A percentile compares a stretch with the other conserved stretches of the same genome.
These are phyloP conservation scores for Peromyscus nudipes DNA, from an alignment of 2,797 vertebrate genomes.

Conservation along the genomic window DNA sequence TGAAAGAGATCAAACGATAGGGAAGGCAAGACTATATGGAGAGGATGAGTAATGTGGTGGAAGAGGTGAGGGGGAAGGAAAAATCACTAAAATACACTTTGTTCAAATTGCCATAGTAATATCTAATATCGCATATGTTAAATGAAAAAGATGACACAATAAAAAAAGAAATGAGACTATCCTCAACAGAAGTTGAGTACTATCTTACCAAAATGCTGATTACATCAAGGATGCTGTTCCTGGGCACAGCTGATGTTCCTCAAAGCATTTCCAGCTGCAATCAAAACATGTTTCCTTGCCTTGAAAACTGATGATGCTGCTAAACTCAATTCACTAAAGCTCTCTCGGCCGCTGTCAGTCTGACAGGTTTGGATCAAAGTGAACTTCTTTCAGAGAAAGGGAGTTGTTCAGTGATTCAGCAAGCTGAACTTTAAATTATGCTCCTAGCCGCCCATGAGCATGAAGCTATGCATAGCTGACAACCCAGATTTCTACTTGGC, in stretches of 20 bases:
- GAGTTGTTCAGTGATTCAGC: constrained; percentile 76
- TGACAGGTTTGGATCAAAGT: constrained; percentile 68
- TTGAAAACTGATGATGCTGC: constrained; percentile 64
- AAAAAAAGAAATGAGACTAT: not conserved
- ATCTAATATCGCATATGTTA: not conserved
- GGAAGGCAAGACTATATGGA: not conserved
- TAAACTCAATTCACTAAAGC: constrained; percentile 54
- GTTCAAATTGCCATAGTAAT: not conserved
- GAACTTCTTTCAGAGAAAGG: constrained; percentile 61
- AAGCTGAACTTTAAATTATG: constrained; percentile 79
- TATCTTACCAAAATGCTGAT: constrained; percentile 35
- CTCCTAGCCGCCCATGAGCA: constrained; percentile 72
- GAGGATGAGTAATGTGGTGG: too few relatives aligned
- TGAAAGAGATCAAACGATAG: not conserved
- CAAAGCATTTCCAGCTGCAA: not conserved
- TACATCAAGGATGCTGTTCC: not conserved
- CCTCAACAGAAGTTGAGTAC: not conserved
- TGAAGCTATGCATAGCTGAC: constrained; percentile 78
- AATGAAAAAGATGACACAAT: not conserved
- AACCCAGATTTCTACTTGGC: constrained; percentile 84
- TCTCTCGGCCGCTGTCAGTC: constrained; percentile 64
- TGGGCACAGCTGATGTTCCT: not conserved
- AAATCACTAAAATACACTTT: not conserved
- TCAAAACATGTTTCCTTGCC: not conserved
- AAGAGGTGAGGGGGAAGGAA: not conserved